phyloP scores from a whole-genome alignment of 2,888 invertebrate species.

The Drosophila eohydei region DNA sequence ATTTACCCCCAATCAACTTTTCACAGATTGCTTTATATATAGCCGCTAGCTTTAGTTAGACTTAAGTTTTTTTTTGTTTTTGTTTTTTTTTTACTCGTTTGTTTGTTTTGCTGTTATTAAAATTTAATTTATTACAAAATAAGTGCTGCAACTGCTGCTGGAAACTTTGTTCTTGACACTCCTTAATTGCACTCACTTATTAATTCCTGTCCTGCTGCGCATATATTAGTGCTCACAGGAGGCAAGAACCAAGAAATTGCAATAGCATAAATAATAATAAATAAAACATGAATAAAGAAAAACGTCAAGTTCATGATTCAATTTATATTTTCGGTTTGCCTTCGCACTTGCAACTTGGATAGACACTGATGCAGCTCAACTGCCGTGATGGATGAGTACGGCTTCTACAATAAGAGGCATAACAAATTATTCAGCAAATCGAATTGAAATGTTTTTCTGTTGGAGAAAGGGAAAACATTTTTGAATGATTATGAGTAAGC shows the following conservation, averaged over 20 bases:
- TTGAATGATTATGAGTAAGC: not conserved
- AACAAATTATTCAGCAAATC: not conserved
- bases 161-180: slow-evolving; percentile 44
- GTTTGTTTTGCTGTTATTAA: slow-evolving; percentile 49
- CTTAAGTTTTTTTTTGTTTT: slow-evolving; percentile 4
- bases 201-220: slow-evolving; percentile 51
- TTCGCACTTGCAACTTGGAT: not conserved
- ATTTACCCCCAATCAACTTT: slow-evolving; percentile 30
- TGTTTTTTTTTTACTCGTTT: not conserved
- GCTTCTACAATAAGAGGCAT: not conserved
- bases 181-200: slow-evolving; percentile 49
- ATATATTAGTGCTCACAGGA: slow-evolving; percentile 38
- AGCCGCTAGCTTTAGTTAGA: slow-evolving; percentile 15
- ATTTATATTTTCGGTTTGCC: not conserved
- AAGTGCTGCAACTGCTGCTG: slow-evolving; percentile 40
- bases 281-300: not conserved
- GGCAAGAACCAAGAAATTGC: not conserved
- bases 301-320: slow-evolving; percentile 20
- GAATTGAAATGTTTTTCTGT: not conserved
- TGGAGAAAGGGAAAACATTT: not conserved
- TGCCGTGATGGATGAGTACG: not conserved
- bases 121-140: slow-evolving; percentile 71
- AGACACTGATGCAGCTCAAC: slow-evolving; percentile 3
- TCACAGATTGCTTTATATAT: slow-evolving; percentile 14
- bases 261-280: not conserved